Evolutionary conservation across 2,888 invertebrate species (phyloP).

Genomic region (Apoda limacodes): DNA sequence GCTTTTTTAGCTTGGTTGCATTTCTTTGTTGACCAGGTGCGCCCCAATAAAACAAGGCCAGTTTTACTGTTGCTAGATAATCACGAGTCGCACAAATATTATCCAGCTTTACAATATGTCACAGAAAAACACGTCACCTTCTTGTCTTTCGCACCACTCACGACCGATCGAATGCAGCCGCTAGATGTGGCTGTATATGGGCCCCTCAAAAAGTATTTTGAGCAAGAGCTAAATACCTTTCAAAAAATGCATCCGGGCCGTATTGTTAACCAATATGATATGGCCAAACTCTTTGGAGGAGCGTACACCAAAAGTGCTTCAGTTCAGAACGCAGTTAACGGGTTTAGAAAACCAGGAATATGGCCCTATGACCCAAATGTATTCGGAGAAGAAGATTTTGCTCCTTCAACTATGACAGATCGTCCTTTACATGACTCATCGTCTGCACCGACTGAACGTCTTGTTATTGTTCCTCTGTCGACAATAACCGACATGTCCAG

Average conservation of each 20-base stretch:
- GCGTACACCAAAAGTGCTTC: conserved; percentile 23
- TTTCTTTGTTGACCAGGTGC: conserved; percentile 23
- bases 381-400: conserved; percentile 24
- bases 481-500: too few relatives aligned
- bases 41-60: conserved; percentile 24
- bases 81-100: conserved; percentile 27
- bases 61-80: conserved; percentile 26
- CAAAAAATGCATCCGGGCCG: conserved; percentile 22
- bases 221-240: conserved; percentile 19
- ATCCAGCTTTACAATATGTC: conserved; percentile 25
- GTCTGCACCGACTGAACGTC: too few relatives aligned
- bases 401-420: conserved; percentile 18
- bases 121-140: conserved; percentile 22
- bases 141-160: conserved; percentile 22
- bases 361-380: conserved; percentile 23
- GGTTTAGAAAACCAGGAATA: conserved; percentile 23
- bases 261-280: conserved; percentile 23
- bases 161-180: conserved; percentile 23
- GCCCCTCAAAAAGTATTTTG: conserved; percentile 26
- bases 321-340: conserved; percentile 17
- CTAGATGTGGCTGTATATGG: conserved; percentile 26
- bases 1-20: conserved; percentile 24
- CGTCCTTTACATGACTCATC: too few relatives aligned
- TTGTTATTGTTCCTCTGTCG: too few relatives aligned
- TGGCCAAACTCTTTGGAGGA: conserved; percentile 20